Evolutionary conservation across 2,888 invertebrate species (phyloP), one percentile per base, ranked within the genome.

Genomic region (Nipponacmea schrenckii): DNA sequence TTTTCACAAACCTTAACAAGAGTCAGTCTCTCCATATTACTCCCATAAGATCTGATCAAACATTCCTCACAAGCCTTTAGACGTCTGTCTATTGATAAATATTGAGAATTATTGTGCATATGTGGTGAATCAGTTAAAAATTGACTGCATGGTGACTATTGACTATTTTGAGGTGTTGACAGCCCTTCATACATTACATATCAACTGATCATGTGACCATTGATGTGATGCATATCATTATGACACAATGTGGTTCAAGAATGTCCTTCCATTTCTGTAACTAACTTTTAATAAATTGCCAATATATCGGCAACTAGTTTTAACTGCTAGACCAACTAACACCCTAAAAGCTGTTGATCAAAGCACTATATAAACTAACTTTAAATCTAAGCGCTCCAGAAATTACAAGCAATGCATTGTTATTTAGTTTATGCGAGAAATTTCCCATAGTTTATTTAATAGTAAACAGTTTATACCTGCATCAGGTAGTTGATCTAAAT

Each of bases 401-500:
- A 24, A 4, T 64, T 64, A 26, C 64, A 64, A 24, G 31, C 2
- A n/a, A n/a, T n/a, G n/a, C n/a, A n/a, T 3, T 31, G 31, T 31
- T 31, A 5, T 31, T 31, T 31, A 5, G 31, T 31, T 31, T 31
- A 31, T 31, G 31, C 5, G 31, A 31, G 31, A 39, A 39, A 39
- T 8, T 5, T 39, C 4, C 39, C 1, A 39, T 39, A 39, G 10
- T 39, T 39, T 7, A 39, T 8, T 4, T 31, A 31, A n/a, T n/a
- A n/a, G 7, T 31, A 31, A 5, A 39, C 10, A 39, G 10, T 8
- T 10, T 39, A 8, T 39, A 88, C 89, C 88, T 0, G 94, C 95
- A 89, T 95, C 94, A 7, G 93, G 93, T 66, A 94, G 87, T 79
- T 93, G 92, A 0, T 92, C 90, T 50, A 95, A 91, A 85, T 92